phyloP scores from a whole-genome alignment of 37 sponge, comb jelly and placozoan species.

The Amphimedon queenslandica region DNA sequence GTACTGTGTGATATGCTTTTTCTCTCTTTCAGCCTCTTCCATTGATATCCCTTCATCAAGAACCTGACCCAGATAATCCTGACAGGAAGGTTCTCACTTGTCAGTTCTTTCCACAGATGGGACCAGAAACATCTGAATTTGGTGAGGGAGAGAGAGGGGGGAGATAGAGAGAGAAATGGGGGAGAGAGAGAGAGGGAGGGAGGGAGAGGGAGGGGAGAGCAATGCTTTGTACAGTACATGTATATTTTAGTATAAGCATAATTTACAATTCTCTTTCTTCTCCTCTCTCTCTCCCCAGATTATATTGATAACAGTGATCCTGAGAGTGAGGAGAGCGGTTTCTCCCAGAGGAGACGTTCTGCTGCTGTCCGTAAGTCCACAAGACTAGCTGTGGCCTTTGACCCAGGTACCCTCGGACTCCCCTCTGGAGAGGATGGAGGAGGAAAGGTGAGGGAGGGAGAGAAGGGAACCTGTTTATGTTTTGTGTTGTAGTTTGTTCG shows the following conservation, averaged over 20 bases:
- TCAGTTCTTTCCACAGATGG: slow-evolving; percentile 58
- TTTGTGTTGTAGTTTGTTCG: slow-evolving; percentile 45
- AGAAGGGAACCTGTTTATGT: not conserved
- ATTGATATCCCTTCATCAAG: slow-evolving; percentile 42
- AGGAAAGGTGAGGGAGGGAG: slow-evolving; percentile 53
- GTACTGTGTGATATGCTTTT: not conserved
- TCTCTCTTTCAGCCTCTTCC: slow-evolving; percentile 48
- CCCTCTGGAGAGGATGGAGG: slow-evolving; percentile 3
- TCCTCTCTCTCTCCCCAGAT: not conserved
- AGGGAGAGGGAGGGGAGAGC: too few relatives aligned
- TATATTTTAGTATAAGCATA: not conserved
- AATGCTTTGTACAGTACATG: too few relatives aligned
- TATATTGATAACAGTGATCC: slow-evolving; percentile 5
- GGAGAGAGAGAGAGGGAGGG: too few relatives aligned
- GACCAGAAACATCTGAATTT: slow-evolving; percentile 6
- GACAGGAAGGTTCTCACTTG: slow-evolving; percentile 43
- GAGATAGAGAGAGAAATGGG: too few relatives aligned
- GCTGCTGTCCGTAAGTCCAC: slow-evolving; percentile 9
- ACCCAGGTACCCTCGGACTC: slow-evolving; percentile 39
- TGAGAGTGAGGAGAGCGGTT: not conserved
- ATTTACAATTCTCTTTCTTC: not conserved
- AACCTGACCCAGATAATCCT: slow-evolving; percentile 29
- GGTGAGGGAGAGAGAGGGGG: too few relatives aligned
- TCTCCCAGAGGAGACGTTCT: not conserved
- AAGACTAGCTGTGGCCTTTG: slow-evolving; percentile 64